Base-by-base conservation (phyloP, 2,797 vertebrate genomes). In the Propithecus perrieri region DNA sequence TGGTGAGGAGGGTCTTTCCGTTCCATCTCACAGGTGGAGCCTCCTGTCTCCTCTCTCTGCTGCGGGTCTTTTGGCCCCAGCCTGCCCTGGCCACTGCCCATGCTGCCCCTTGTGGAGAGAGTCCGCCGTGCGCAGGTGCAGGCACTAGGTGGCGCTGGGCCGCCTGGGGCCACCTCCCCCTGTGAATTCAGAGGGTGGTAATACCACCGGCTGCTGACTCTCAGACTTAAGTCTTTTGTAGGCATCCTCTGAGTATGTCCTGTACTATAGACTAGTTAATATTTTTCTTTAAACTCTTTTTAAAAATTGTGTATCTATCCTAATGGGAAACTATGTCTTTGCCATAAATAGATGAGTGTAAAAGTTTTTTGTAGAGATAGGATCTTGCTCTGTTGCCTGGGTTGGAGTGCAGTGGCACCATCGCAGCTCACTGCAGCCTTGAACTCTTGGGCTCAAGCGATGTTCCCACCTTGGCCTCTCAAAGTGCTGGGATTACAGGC, bases 101-200 rank as follows among this genome's bases (percentile, higher is more conserved):
- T 17, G 20, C 41, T 5, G 14, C 46, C 15, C n/a, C 61, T 83
- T 15, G 11, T 20, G 28, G 33, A 67, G 46, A 7, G 18, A 65
- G 65, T n/a, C 0, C 0, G 15, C 4, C 30, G 7, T 12, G 12
- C 17, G 13, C 43, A 14, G 17, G 7, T 18, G 7, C 13, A 24
- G 30, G 9, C 90, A 67, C 90, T 28, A 96, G 92, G 53, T 79
- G 94, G 96, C 55, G 15, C 84, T 35, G 72, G 86, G 48, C 43
- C 0, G 0, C 41, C n/a, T 7, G 18, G 9, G 53, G 26, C 14
- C 30, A 11, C 53, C 2, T 5, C 88, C 35, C 2, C 46, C 75
- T 35, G 1, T 38, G 9, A 13, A 87, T 22, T 72, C n/a, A 10
- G 12, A 10, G 5, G 4, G 6, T 17, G 30, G n/a, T 17, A 35